Evolutionary conservation across 2,888 invertebrate species (phyloP).

Genomic region (Malthinus seriepunctatus): DNA sequence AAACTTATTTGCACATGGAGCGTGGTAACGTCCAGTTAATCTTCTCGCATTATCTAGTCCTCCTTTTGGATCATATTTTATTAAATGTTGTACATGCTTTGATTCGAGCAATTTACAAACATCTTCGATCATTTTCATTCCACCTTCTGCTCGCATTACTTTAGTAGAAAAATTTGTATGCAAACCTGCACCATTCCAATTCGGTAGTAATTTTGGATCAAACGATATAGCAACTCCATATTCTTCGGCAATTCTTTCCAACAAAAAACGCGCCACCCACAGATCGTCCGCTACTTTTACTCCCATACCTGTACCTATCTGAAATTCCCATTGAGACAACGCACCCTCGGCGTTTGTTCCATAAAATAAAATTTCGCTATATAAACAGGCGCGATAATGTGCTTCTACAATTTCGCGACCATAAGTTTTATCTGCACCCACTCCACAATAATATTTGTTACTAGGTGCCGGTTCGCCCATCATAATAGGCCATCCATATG

Average conservation of each 20-base stretch:
- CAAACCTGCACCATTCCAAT: constrained; percentile 71
- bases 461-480: constrained; percentile 69
- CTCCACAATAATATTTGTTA: constrained; percentile 84
- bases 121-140: constrained; percentile 70
- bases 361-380: constrained; percentile 75
- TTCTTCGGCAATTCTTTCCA: constrained; percentile 64
- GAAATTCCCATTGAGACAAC: constrained; percentile 64
- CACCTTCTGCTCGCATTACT: constrained; percentile 75
- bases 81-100: constrained; percentile 74
- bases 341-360: constrained; percentile 75
- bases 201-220: constrained; percentile 58
- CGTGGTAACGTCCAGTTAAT: constrained; percentile 74
- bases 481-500: constrained; percentile 73
- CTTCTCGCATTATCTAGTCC: constrained; percentile 79
- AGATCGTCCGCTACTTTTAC: constrained; percentile 64
- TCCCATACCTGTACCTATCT: constrained; percentile 67
- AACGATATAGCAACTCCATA: constrained; percentile 62
- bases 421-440: constrained; percentile 75
- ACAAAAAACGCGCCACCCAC: constrained; percentile 63
- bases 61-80: constrained; percentile 76
- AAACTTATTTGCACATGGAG: constrained; percentile 64
- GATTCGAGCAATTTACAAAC: constrained; percentile 76
- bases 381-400: constrained; percentile 78
- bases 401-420: constrained; percentile 84
- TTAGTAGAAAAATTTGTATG: constrained; percentile 91